Evolutionary conservation across 2,797 vertebrate species (phyloP).

Genomic region (Lacerta agilis): DNA sequence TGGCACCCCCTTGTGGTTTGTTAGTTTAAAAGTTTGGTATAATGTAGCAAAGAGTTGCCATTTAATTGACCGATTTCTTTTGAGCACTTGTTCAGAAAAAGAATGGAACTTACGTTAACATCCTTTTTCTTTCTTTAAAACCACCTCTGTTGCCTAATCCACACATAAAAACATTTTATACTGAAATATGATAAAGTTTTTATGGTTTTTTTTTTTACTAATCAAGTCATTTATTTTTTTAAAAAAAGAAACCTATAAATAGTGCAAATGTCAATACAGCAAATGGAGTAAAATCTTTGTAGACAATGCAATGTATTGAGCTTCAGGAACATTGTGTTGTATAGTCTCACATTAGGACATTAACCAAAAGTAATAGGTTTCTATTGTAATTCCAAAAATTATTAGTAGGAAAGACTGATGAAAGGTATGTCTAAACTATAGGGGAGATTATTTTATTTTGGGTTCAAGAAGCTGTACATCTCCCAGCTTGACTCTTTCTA

Average conservation of each 20-base stretch:
- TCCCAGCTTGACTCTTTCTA: neutral
- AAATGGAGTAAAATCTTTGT: neutral
- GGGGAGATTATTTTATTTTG: neutral
- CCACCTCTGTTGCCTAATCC: neutral
- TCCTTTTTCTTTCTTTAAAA: neutral
- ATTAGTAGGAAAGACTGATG: neutral
- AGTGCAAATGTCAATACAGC: neutral
- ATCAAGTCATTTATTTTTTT: no score
- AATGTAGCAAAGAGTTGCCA: neutral
- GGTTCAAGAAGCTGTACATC: neutral
- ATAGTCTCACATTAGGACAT: neutral
- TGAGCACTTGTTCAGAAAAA: neutral
- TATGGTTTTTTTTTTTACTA: neutral
- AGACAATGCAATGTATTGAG: neutral
- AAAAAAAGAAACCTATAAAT: neutral
- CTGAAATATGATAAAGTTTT: neutral
- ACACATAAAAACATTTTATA: neutral
- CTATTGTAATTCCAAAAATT: neutral
- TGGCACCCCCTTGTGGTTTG: constrained; percentile 64
- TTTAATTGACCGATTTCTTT: neutral
- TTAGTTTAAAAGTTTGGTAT: neutral
- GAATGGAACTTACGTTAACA: neutral
- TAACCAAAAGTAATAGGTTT: neutral
- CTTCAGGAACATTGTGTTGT: neutral
- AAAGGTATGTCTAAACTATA: neutral